phyloP scores from a whole-genome alignment of 1,140 invertebrate species.

The Idris sp. region DNA sequence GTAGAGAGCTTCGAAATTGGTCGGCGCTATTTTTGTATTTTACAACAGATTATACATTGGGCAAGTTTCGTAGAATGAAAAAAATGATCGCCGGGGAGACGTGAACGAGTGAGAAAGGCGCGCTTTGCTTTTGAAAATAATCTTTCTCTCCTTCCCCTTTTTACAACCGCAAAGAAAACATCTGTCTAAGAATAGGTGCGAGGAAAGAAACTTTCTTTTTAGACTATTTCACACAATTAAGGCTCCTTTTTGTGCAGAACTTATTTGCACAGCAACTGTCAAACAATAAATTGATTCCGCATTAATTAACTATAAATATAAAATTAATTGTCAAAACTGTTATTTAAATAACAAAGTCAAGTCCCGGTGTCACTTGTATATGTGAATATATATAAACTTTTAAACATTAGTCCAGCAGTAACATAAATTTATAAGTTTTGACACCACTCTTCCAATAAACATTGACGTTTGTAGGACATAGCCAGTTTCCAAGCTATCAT shows the following conservation, averaged over 20 bases:
- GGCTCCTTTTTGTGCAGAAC: conserved; percentile 6
- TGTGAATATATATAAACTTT: too few species aligned
- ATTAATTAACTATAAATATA: too few species aligned
- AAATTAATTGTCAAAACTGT: too few species aligned
- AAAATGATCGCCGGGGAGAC: conserved; percentile 44
- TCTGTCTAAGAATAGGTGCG: conserved; percentile 68
- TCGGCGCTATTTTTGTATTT: conserved; percentile 73
- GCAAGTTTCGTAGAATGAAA: conserved; percentile 54
- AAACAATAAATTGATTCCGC: too few species aligned
- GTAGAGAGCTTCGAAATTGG: conserved; percentile 63
- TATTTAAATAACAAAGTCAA: too few species aligned
- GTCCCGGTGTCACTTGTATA: too few species aligned
- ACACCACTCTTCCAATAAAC: conserved; percentile 16
- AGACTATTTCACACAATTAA: conserved; percentile 22
- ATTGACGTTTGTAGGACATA: conserved; percentile 50
- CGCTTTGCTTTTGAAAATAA: conserved; percentile 70
- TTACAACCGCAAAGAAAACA: conserved; percentile 62
- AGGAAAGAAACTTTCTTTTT: conserved; percentile 59
- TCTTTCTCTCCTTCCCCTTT: conserved; percentile 57
- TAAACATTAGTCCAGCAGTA: conserved; percentile 27
- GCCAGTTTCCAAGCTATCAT: conserved; percentile 26
- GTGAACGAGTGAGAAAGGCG: too few species aligned
- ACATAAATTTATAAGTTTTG: conserved; percentile 45
- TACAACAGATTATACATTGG: conserved; percentile 70
- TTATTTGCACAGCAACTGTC: background rate